Evolutionary conservation across 1,140 invertebrate species (phyloP).

Genomic region (Drosophila takahashii): DNA sequence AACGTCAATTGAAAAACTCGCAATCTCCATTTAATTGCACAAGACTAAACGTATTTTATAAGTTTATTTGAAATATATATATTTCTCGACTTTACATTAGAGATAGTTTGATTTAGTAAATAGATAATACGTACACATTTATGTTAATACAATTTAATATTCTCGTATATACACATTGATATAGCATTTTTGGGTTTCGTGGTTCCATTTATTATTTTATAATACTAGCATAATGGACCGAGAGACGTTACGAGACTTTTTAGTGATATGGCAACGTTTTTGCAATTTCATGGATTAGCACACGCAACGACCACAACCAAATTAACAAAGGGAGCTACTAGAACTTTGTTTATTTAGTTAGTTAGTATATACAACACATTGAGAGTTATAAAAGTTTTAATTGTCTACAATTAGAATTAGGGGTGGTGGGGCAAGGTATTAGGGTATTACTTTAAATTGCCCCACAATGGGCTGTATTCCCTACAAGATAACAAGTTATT

Average conservation of each 20-base stretch:
- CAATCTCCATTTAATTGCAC: slow-evolving; percentile 30
- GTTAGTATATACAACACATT: slow-evolving; percentile 71
- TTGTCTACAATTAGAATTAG: slow-evolving; percentile 51
- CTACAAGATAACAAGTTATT: slow-evolving; percentile 15
- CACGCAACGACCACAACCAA: slow-evolving; percentile 34
- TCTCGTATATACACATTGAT: slow-evolving; percentile 53
- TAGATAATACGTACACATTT: slow-evolving; percentile 30
- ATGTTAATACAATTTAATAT: slow-evolving; percentile 34
- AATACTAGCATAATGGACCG: slow-evolving; percentile 35
- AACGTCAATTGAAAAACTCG: slow-evolving; percentile 22
- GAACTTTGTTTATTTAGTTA: slow-evolving; percentile 38
- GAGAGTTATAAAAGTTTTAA: slow-evolving; percentile 60
- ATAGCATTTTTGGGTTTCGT: slow-evolving; percentile 3
- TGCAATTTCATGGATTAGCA: slow-evolving; percentile 37
- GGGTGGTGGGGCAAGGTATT: background rate
- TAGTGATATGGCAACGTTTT: slow-evolving; percentile 54
- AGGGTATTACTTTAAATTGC: background rate
- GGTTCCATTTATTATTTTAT: slow-evolving; percentile 5
- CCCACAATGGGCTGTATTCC: slow-evolving; percentile 3
- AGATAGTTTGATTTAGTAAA: slow-evolving; percentile 12
- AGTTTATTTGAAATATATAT: slow-evolving; percentile 51
- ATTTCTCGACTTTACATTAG: slow-evolving; percentile 34
- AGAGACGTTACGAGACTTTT: slow-evolving; percentile 34
- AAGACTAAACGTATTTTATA: slow-evolving; percentile 42
- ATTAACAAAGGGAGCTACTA: slow-evolving; percentile 19